phyloP scores from a whole-genome alignment of 2,113 vertebrate genomes.

The Porphyrio hochstetteri region DNA sequence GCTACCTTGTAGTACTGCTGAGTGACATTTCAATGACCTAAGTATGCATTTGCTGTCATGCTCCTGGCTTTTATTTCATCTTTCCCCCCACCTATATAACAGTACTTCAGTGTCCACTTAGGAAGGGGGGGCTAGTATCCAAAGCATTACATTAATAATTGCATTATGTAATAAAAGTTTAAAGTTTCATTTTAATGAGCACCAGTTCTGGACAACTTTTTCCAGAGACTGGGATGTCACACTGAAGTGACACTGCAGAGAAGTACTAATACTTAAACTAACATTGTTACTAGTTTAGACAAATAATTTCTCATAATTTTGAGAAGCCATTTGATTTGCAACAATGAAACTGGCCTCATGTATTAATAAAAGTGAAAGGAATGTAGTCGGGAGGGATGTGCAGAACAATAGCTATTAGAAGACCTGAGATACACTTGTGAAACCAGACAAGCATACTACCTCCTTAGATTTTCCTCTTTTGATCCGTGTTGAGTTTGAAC shows the following conservation, averaged over 20 bases:
- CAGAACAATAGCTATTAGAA: not conserved
- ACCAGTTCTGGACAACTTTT: not conserved
- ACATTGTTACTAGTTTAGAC: not conserved
- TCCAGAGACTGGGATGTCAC: not conserved
- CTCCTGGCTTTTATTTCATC: not conserved
- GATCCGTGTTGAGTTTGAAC: not conserved
- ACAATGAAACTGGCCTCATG: not conserved
- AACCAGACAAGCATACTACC: not conserved
- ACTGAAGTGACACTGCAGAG: not conserved
- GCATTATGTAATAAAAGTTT: not conserved
- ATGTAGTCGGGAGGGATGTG: not conserved
- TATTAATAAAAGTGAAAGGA: not conserved
- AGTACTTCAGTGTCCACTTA: not conserved
- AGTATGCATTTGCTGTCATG: not conserved
- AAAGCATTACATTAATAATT: not conserved
- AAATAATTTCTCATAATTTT: not conserved
- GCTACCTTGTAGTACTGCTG: not conserved
- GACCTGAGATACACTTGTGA: not conserved
- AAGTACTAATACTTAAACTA: not conserved
- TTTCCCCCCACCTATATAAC: not conserved
- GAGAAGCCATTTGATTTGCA: not conserved
- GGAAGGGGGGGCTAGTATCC: rapidly evolving
- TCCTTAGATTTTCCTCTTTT: not conserved
- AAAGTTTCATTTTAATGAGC: not conserved
- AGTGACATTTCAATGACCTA: not conserved